Evolutionary conservation across 2,797 vertebrate genomes (phyloP).

Genomic region (Sarcophilus harrisii): DNA sequence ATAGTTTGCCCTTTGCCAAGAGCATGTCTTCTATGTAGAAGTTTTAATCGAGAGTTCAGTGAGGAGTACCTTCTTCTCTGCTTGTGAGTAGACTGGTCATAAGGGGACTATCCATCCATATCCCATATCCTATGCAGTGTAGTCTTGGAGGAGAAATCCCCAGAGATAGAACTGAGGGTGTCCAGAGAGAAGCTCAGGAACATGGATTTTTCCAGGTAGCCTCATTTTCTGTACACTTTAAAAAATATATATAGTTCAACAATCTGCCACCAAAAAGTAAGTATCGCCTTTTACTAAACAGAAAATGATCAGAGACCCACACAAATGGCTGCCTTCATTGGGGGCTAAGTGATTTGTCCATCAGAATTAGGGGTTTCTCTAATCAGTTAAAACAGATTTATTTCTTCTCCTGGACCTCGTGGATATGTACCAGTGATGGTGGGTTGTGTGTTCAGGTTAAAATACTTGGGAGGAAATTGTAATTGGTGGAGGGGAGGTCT

Average conservation of each 20-base stretch:
- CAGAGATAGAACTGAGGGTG: background rate
- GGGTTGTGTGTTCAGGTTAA: background rate
- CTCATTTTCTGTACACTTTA: background rate
- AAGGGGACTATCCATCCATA: background rate
- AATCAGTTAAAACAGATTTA: background rate
- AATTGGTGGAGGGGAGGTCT: background rate
- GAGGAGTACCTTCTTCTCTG: background rate
- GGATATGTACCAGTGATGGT: fast-evolving
- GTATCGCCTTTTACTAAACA: background rate
- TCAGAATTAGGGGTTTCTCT: background rate
- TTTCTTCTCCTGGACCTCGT: background rate
- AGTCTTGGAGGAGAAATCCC: background rate
- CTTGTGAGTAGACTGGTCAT: background rate
- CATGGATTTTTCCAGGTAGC: background rate
- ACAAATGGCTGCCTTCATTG: background rate
- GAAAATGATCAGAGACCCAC: background rate
- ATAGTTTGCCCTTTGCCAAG: background rate
- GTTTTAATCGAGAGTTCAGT: background rate
- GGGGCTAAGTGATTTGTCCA: background rate
- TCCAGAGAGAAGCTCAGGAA: background rate
- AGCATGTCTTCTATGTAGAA: background rate
- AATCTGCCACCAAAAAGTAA: background rate
- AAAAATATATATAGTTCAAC: background rate
- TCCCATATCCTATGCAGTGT: background rate
- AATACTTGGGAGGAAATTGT: background rate